These are phyloP conservation scores for Hyles vespertilio DNA, from an alignment of 1,140 invertebrate species.

Conservation along the genomic window DNA sequence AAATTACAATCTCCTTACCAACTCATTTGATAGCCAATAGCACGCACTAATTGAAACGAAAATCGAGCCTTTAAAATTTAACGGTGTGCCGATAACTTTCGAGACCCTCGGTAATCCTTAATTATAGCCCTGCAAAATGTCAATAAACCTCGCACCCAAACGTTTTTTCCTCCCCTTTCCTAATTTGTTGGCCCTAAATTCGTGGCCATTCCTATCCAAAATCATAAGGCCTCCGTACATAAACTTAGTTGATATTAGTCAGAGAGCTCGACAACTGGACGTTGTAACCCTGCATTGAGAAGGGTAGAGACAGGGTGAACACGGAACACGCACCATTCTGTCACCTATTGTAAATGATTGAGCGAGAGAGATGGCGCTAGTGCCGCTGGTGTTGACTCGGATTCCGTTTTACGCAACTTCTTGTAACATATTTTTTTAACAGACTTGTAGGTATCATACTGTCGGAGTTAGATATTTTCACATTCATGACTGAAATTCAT, in stretches of 20 bases:
- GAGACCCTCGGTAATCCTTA: constrained; percentile 54
- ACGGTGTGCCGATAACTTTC: constrained; percentile 51
- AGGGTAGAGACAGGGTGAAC: constrained; percentile 46
- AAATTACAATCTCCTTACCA: constrained; percentile 30
- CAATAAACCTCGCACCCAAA: constrained; percentile 63
- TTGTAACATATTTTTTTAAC: too few species aligned
- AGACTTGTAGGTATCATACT: too few species aligned
- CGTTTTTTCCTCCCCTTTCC: constrained; percentile 61
- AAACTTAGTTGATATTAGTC: background rate
- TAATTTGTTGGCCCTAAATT: constrained; percentile 70
- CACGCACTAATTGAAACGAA: constrained; percentile 49
- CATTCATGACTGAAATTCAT: too few species aligned
- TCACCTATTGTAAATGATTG: constrained; percentile 39
- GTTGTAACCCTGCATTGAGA: constrained; percentile 35
- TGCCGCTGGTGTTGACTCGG: constrained; percentile 19
- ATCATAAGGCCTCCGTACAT: constrained; percentile 4
- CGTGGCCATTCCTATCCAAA: constrained; percentile 27
- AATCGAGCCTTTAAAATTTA: constrained; percentile 55
- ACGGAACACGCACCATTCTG: constrained; percentile 42
- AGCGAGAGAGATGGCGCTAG: constrained; percentile 37
- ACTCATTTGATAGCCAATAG: constrained; percentile 30
- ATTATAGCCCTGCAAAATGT: constrained; percentile 64
- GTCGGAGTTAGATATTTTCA: too few species aligned
- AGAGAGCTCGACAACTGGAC: constrained; percentile 1
- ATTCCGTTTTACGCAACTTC: constrained; percentile 34